phyloP scores from a whole-genome alignment of 1,140 invertebrate species.

The Lepidotrigona ventralis region DNA sequence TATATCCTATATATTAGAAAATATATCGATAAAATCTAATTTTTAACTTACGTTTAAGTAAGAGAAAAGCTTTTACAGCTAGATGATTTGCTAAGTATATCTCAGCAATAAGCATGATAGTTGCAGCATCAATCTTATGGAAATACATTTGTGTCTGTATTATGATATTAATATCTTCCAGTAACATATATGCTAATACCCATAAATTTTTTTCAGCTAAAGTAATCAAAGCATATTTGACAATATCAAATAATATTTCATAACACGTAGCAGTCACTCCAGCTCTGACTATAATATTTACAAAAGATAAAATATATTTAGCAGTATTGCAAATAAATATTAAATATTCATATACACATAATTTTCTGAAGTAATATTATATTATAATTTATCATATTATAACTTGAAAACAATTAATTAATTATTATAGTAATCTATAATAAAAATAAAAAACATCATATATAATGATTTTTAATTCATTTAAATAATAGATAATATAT shows the following conservation, averaged over 20 bases:
- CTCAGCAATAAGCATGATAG: slow-evolving; percentile 63
- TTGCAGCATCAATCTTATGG: slow-evolving; percentile 46
- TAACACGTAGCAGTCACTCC: slow-evolving; percentile 2
- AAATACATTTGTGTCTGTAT: slow-evolving; percentile 17
- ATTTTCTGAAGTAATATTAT: neutral
- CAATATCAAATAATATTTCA: slow-evolving; percentile 56
- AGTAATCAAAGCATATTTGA: slow-evolving; percentile 54
- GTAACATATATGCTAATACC: slow-evolving; percentile 62
- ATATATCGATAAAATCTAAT: neutral
- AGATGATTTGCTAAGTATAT: slow-evolving; percentile 70
- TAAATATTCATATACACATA: slow-evolving; percentile 35
- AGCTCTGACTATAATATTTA: slow-evolving; percentile 61
- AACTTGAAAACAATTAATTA: too few species aligned
- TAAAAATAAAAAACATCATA: neutral
- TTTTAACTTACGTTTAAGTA: slow-evolving; percentile 68
- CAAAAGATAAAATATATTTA: slow-evolving; percentile 46
- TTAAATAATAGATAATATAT: too few species aligned
- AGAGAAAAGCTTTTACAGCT: slow-evolving; percentile 60
- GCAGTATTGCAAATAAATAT: slow-evolving; percentile 38
- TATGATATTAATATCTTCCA: slow-evolving; percentile 47
- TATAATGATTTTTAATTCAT: too few species aligned
- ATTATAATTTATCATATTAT: neutral
- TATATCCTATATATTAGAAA: neutral
- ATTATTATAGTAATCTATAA: neutral
- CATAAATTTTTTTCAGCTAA: slow-evolving; percentile 62